Conservation (phyloP, 53 echinoderm and acorn worm genomes). For the Mesocentrotus franciscanus region DNA sequence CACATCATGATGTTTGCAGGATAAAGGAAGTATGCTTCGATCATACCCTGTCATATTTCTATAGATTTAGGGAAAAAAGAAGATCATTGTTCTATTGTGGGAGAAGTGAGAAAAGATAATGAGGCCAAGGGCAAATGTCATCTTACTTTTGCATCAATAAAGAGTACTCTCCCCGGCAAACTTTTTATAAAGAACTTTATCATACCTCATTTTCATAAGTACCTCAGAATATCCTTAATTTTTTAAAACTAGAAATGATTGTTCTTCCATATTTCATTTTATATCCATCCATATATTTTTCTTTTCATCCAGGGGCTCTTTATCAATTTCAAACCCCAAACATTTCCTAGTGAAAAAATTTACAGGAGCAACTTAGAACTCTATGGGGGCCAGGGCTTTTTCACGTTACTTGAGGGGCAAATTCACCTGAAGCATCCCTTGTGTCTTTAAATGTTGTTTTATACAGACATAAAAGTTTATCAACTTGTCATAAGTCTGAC, state of each 20-base stretch:
- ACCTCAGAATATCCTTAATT: background rate
- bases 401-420: background rate
- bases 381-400: background rate
- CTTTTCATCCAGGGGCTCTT: no score
- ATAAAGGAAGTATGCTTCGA: slow-evolving; percentile 40
- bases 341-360: background rate
- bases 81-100: slow-evolving; percentile 42
- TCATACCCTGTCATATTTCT: slow-evolving; percentile 45
- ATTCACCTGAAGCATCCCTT: no score
- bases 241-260: no score
- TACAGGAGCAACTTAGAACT: background rate
- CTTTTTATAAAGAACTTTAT: background rate
- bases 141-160: slow-evolving; percentile 11
- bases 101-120: slow-evolving; percentile 1
- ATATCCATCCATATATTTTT: no score
- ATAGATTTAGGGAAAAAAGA: background rate
- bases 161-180: background rate
- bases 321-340: no score
- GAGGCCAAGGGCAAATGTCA: slow-evolving; percentile 7
- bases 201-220: background rate
- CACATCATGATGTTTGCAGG: background rate
- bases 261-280: no score
- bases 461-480: background rate
- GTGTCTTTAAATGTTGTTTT: background rate
- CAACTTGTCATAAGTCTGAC: background rate